Evolutionary conservation across 1,140 invertebrate genomes (phyloP).

Genomic region (Penaeus vannamei): DNA sequence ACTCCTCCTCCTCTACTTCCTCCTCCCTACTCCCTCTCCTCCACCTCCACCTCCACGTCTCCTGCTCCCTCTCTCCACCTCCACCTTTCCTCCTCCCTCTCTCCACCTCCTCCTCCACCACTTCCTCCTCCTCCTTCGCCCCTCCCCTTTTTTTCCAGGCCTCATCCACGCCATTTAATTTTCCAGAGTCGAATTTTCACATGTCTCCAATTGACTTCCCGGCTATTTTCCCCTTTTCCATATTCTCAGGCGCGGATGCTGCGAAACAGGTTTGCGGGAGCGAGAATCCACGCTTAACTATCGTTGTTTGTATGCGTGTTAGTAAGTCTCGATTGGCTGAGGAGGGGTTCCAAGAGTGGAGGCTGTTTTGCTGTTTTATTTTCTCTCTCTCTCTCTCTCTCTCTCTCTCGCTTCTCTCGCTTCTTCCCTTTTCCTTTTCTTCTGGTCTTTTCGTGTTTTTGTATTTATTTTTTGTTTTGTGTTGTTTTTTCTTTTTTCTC

Average conservation of each 20-base stretch:
- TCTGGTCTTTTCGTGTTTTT: too few species aligned
- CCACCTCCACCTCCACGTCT: background rate
- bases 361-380: background rate
- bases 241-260: slow-evolving; percentile 46
- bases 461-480: too few species aligned
- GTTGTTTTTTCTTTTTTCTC: too few species aligned
- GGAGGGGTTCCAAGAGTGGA: background rate
- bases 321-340: background rate
- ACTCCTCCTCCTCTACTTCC: background rate
- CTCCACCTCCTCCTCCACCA: background rate
- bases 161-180: slow-evolving; percentile 56
- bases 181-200: slow-evolving; percentile 58
- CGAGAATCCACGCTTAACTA: background rate
- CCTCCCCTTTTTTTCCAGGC: slow-evolving; percentile 34
- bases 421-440: too few species aligned
- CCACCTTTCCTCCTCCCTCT: background rate
- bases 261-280: slow-evolving; percentile 45
- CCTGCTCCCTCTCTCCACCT: background rate
- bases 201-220: slow-evolving; percentile 59
- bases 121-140: background rate
- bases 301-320: background rate
- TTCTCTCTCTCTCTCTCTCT: background rate
- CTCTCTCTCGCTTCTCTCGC: too few species aligned
- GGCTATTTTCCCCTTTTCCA: slow-evolving; percentile 31
- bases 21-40: background rate